A percentile compares a stretch with the other conserved stretches of the same genome.
Evolutionary conservation across 2,113 vertebrate genomes (phyloP).

Genomic region (Pelvicachromis taeniatus): DNA sequence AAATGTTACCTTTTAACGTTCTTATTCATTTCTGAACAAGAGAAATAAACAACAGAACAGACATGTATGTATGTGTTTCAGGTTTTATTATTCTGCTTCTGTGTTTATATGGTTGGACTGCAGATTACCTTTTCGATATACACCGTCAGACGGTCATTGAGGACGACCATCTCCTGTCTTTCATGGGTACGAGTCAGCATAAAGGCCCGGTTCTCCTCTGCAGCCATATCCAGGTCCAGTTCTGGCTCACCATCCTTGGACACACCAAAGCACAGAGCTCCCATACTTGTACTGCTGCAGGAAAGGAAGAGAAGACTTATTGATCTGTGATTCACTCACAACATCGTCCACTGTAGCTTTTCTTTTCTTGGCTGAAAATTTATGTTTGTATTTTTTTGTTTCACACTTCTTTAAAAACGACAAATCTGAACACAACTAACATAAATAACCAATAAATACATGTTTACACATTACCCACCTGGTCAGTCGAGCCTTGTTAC

Average conservation of each 20-base stretch:
- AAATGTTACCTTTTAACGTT: neutral
- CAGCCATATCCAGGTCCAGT: conserved; percentile 66
- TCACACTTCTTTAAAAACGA: neutral
- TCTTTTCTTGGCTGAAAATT: neutral
- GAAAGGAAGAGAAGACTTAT: neutral
- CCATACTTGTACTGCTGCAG: conserved; percentile 59
- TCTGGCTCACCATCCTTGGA: conserved; percentile 34
- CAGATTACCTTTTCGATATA: conserved; percentile 70
- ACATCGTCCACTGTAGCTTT: neutral
- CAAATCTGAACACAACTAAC: neutral
- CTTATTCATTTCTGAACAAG: neutral
- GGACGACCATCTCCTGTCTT: conserved; percentile 66
- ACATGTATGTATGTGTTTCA: neutral
- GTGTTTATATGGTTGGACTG: neutral
- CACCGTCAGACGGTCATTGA: conserved; percentile 74
- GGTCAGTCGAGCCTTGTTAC: conserved; percentile 48
- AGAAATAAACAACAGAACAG: neutral
- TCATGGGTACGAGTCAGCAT: conserved; percentile 64
- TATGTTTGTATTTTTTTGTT: neutral
- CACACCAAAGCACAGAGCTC: conserved; percentile 46
- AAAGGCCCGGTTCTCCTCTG: conserved; percentile 71
- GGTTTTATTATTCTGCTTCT: neutral
- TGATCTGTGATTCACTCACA: neutral
- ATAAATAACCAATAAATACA: neutral
- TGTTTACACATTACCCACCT: conserved; percentile 43